Evolutionary conservation across 2,888 invertebrate genomes (phyloP).

Genomic region (Sarcophaga variegata): DNA sequence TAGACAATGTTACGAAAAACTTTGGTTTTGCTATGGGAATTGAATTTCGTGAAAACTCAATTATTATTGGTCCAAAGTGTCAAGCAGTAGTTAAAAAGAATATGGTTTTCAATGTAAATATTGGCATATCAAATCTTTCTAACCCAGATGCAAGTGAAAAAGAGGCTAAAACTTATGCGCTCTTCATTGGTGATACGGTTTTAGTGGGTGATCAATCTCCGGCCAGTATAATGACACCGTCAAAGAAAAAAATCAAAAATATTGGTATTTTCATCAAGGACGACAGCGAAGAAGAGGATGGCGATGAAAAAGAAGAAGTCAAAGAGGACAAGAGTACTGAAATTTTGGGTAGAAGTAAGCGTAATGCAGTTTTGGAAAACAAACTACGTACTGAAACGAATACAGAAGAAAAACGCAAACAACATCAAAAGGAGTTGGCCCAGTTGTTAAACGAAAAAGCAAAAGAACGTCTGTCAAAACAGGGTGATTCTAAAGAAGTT

Average conservation of each 20-base stretch:
- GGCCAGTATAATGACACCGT: conserved; percentile 92
- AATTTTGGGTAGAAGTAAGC: conserved; percentile 86
- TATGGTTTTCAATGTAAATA: conserved; percentile 98
- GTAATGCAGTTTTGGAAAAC: conserved; percentile 95
- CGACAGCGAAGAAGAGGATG: conserved; percentile 92
- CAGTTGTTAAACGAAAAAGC: conserved; percentile 95
- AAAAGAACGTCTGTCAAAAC: conserved; percentile 93
- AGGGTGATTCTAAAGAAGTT: conserved; percentile 91
- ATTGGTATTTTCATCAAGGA: conserved; percentile 97
- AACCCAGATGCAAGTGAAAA: conserved; percentile 93
- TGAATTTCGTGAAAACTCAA: conserved; percentile 97
- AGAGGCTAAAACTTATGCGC: conserved; percentile 93
- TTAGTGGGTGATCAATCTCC: conserved; percentile 94
- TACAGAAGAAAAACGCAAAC: conserved; percentile 97
- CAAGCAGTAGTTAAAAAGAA: conserved; percentile 91
- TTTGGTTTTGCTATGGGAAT: conserved; percentile 99
- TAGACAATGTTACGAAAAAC: conserved; percentile 95
- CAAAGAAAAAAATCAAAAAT: conserved; percentile 97
- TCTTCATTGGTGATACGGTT: conserved; percentile 99
- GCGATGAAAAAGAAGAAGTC: conserved; percentile 88
- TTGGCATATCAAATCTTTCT: conserved; percentile 92
- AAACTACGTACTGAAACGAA: conserved; percentile 97
- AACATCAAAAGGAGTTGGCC: conserved; percentile 97
- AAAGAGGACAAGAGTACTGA: conserved; percentile 84
- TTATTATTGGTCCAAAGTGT: conserved; percentile 96